Evolutionary conservation across 2,888 invertebrate species (phyloP), one percentile per base, ranked within the genome.

Genomic region (Chaetoderma sp.): DNA sequence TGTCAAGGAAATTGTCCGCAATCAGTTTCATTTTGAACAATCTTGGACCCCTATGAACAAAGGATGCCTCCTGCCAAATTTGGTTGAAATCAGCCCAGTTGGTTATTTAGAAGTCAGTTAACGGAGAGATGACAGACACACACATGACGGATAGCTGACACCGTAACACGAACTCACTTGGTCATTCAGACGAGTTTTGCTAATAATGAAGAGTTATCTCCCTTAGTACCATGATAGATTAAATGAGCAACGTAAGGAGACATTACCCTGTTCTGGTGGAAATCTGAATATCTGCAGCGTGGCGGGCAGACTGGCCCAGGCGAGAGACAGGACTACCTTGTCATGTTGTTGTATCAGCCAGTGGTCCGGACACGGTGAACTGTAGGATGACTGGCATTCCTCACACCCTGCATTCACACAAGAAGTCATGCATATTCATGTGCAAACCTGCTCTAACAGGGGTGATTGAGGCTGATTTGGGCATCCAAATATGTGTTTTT

Each of bases 291-390:
- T 84, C 74, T 81, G 81, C n/a, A 85, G 71, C 42, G 74, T 66
- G 6, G 73, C 65, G 0, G 94, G 94, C 58, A 94, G 87, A 70
- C 93, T 92, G n/a, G 94, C 93, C 81, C 92, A 88, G 1, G 94
- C 94, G 64, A 93, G 89, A 3, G 92, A 91, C 61, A 91, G 90
- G 56, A 93, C 91, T 18, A 91, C 90, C 70, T 91, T 91, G 84
- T 86, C 85, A 16, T 72, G 73, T 18, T 82, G 62, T 0, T 69
- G 33, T 23, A 66, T 60, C 39, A 81, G 72, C 47, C 69, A 74
- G 67, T 85, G 85, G 6, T 67, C 64, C 1, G 76, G 71, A 70
- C 85, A 85, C 52, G 76, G 78, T 13, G 54, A 59, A 1, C 67
- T 58, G 66, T 80, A 83, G 0, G 77, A 65, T 4, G 63, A 73